phyloP scores from a whole-genome alignment of 2,888 invertebrate genomes.

The Leucozona laternaria region DNA sequence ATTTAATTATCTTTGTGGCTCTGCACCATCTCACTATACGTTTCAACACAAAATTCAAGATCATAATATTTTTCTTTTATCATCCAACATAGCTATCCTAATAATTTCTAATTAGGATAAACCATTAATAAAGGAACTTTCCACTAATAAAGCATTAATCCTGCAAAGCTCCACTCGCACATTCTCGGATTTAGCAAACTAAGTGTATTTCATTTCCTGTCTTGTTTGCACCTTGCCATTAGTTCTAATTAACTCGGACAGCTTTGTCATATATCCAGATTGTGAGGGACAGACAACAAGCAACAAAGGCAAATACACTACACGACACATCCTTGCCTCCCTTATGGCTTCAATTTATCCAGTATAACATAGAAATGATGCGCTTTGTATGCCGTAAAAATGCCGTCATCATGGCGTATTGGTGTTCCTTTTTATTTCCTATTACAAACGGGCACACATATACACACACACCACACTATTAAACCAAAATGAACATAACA shows the following conservation, averaged over 20 bases:
- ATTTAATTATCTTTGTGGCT: too few species aligned
- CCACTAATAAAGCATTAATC: conserved; percentile 45
- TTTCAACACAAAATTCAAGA: too few species aligned
- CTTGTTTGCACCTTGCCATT: conserved; percentile 76
- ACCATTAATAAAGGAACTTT: conserved; percentile 39
- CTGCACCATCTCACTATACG: too few species aligned
- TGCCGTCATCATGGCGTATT: conserved; percentile 52
- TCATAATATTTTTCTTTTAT: not conserved
- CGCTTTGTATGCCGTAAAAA: conserved; percentile 57
- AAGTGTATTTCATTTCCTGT: conserved; percentile 73
- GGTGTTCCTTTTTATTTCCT: not conserved
- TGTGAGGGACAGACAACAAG: conserved; percentile 39
- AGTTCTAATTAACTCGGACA: conserved; percentile 73
- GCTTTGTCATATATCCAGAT: conserved; percentile 57
- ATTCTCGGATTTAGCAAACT: conserved; percentile 31
- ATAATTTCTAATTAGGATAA: conserved; percentile 31
- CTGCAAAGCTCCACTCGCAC: conserved; percentile 22
- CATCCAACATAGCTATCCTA: not conserved
- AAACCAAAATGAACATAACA: conserved; percentile 58
- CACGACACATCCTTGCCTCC: conserved; percentile 39
- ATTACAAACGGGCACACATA: not conserved
- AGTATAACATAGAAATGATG: conserved; percentile 53
- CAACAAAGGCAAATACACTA: conserved; percentile 6
- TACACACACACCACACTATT: conserved; percentile 15
- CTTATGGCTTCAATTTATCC: conserved; percentile 28